Percentiles rank a stretch among this genome's conserved stretches.
Conservation (phyloP, 2,797 vertebrate genomes). For the Distichodus sexfasciatus region DNA sequence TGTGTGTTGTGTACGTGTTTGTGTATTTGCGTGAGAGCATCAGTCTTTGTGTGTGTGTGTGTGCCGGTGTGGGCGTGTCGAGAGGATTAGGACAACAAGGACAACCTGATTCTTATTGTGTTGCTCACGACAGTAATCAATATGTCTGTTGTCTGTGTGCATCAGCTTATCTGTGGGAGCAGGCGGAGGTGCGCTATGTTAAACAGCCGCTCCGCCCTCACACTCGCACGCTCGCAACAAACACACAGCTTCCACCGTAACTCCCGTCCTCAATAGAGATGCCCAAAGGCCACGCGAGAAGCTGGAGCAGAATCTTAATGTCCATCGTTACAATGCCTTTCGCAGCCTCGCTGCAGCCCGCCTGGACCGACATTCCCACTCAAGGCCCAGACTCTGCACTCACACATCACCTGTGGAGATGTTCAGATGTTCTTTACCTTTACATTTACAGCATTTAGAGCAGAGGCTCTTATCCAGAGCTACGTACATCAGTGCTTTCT, state of each 20-base stretch:
- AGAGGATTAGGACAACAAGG: slow-evolving; percentile 23
- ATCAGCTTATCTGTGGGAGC: slow-evolving; percentile 56
- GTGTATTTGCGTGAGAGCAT: background rate
- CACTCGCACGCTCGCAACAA: slow-evolving; percentile 10
- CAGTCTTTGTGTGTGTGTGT: slow-evolving; percentile 7
- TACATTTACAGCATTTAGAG: too few species aligned
- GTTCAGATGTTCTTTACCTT: too few species aligned
- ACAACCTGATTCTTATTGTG: slow-evolving; percentile 37
- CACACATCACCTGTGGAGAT: too few species aligned
- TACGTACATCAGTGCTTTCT: too few species aligned
- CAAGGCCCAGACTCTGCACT: slow-evolving; percentile 23
- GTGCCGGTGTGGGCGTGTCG: background rate
- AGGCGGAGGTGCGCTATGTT: slow-evolving; percentile 16
- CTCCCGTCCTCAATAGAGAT: slow-evolving; percentile 23
- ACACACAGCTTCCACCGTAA: background rate
- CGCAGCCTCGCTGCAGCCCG: slow-evolving; percentile 16
- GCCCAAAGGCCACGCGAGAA: background rate
- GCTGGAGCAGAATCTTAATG: slow-evolving; percentile 26
- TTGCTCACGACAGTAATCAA: slow-evolving; percentile 55
- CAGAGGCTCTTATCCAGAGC: too few species aligned
- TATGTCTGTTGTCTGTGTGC: slow-evolving; percentile 45
- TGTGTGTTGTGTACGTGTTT: background rate
- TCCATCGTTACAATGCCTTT: slow-evolving; percentile 34
- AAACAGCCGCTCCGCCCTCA: slow-evolving; percentile 10
- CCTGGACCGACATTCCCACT: background rate